These are phyloP conservation scores for Girardinichthys multiradiatus DNA, from an alignment of 2,113 vertebrate species.

Conservation along the genomic window DNA sequence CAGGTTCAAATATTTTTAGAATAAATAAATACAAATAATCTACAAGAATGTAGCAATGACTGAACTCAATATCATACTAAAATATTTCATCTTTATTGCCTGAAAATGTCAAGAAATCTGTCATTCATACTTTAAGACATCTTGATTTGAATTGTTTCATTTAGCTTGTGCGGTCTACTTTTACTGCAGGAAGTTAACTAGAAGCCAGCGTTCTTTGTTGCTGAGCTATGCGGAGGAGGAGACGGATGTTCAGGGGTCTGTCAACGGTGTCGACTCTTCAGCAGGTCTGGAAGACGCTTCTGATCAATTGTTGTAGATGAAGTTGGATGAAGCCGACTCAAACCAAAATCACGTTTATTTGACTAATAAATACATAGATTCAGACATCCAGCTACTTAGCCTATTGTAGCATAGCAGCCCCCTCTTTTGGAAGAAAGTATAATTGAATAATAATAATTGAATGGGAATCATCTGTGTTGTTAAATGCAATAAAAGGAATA, in stretches of 20 bases:
- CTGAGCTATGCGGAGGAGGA: conserved; percentile 92
- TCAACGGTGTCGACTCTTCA: conserved; percentile 78
- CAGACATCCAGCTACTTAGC: too few species aligned
- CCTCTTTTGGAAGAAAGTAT: too few species aligned
- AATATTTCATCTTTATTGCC: neutral
- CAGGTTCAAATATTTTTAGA: neutral
- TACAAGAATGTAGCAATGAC: neutral
- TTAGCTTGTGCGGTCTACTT: neutral
- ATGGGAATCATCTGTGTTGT: too few species aligned
- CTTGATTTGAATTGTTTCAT: neutral
- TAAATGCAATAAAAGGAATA: too few species aligned
- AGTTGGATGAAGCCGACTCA: too few species aligned
- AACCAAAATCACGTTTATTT: too few species aligned
- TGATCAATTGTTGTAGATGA: neutral
- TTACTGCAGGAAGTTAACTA: conserved; percentile 84
- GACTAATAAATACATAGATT: too few species aligned
- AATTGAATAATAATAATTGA: too few species aligned
- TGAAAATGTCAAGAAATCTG: neutral
- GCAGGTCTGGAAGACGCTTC: conserved; percentile 41
- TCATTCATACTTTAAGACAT: neutral
- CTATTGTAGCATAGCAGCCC: too few species aligned
- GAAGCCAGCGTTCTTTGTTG: conserved; percentile 87
- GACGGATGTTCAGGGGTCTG: conserved; percentile 86
- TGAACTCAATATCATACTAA: neutral
- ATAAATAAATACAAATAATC: neutral